These are phyloP conservation scores for Erpobdella octoculata DNA, from an alignment of 2,888 invertebrate genomes.

Conservation along the genomic window DNA sequence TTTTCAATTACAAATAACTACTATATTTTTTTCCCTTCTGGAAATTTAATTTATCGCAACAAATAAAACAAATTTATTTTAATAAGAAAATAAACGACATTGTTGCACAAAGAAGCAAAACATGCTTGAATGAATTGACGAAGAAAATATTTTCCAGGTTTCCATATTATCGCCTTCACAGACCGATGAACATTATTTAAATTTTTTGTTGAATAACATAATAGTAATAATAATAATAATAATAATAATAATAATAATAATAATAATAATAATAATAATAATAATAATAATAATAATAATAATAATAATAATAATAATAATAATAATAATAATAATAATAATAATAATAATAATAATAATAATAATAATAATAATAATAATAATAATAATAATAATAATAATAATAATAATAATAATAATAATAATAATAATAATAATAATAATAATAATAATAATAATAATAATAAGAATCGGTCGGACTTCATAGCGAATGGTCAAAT, in stretches of 20 bases:
- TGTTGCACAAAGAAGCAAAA: neutral
- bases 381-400: neutral
- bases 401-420: constrained; percentile 1
- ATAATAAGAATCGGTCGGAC: no score
- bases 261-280: neutral
- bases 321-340: neutral
- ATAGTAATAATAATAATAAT: neutral
- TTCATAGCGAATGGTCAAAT: no score
- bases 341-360: constrained; percentile 2
- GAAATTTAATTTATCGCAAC: no score
- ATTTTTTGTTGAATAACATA: no score
- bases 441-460: neutral
- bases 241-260: neutral
- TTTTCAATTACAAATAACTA: no score
- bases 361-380: neutral
- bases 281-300: neutral
- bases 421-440: constrained; percentile 2
- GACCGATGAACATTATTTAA: no score
- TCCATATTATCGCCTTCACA: neutral
- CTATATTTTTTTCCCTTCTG: no score
- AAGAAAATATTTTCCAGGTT: neutral
- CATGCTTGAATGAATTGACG: neutral
- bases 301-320: neutral
- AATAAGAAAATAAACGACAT: neutral
- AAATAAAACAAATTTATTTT: neutral